Percentiles rank a stretch among this genome's conserved stretches.
Evolutionary conservation across 2,888 invertebrate species (phyloP).

Genomic region (Sialis fuliginosa): DNA sequence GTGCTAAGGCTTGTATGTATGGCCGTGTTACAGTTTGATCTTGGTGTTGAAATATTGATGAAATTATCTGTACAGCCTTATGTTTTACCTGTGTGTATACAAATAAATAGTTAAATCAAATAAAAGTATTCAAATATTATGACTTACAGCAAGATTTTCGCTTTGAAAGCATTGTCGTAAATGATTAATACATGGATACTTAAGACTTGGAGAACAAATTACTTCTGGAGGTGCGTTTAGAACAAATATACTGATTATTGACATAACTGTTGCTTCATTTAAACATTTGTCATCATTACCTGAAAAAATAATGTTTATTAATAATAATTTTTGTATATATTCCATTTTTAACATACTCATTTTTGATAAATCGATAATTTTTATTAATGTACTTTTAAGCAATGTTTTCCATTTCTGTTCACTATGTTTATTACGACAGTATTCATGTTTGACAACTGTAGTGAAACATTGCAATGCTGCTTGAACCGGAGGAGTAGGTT

Average conservation of each 20-base stretch:
- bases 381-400: constrained; percentile 75
- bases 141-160: constrained; percentile 35
- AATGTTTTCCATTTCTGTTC: constrained; percentile 58
- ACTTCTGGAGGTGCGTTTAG: constrained; percentile 65
- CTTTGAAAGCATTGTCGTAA: constrained; percentile 68
- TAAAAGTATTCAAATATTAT: not conserved
- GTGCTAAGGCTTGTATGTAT: constrained; percentile 67
- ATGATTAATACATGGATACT: constrained; percentile 84
- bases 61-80: constrained; percentile 62
- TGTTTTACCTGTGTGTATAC: constrained; percentile 37
- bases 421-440: constrained; percentile 42
- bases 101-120: not conserved
- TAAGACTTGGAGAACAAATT: constrained; percentile 60
- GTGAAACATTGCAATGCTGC: constrained; percentile 64
- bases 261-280: constrained; percentile 73
- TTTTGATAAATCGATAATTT: constrained; percentile 79
- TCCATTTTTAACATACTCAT: constrained; percentile 33
- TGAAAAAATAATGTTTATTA: not conserved
- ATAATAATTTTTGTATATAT: not conserved
- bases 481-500: constrained; percentile 49
- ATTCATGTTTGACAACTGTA: constrained; percentile 42
- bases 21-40: constrained; percentile 53
- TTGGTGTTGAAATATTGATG: constrained; percentile 56
- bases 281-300: constrained; percentile 48
- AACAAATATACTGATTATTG: constrained; percentile 78